Conservation (phyloP, 2,113 vertebrate genomes). For the Phyllopteryx taeniolatus region DNA sequence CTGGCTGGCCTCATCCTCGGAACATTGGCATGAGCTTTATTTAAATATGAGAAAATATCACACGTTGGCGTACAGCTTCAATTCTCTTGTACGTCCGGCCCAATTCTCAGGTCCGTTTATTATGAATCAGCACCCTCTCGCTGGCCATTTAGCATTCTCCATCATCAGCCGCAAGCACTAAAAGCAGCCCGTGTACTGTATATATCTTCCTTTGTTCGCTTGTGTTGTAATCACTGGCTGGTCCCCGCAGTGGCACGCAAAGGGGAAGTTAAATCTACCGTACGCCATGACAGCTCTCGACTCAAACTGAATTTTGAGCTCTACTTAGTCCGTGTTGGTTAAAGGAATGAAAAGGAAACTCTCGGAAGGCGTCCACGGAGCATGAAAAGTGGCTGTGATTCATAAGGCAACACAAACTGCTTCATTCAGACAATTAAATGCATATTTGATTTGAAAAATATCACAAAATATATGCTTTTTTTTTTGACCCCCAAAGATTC, state of each 20-base stretch:
- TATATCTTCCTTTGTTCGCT: too few species aligned
- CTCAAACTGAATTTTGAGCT: too few species aligned
- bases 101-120: slow-evolving; percentile 11
- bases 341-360: too few species aligned
- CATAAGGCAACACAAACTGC: too few species aligned
- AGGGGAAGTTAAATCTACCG: too few species aligned
- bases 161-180: slow-evolving; percentile 10
- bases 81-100: background rate
- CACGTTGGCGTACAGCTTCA: background rate
- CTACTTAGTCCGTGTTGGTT: too few species aligned
- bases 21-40: background rate
- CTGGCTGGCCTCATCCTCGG: slow-evolving; percentile 2
- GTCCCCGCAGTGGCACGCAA: background rate
- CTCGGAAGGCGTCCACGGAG: too few species aligned
- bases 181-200: background rate
- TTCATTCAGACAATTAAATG: too few species aligned
- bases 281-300: too few species aligned
- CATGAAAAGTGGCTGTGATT: too few species aligned
- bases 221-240: background rate
- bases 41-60: background rate
- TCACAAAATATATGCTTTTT: background rate
- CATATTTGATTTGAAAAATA: background rate
- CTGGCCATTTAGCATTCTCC: slow-evolving; percentile 14
- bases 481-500: background rate
- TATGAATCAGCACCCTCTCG: slow-evolving; percentile 9